Evolutionary conservation across 2,888 invertebrate genomes (phyloP).

Genomic region (Kryphioiulus occultus): DNA sequence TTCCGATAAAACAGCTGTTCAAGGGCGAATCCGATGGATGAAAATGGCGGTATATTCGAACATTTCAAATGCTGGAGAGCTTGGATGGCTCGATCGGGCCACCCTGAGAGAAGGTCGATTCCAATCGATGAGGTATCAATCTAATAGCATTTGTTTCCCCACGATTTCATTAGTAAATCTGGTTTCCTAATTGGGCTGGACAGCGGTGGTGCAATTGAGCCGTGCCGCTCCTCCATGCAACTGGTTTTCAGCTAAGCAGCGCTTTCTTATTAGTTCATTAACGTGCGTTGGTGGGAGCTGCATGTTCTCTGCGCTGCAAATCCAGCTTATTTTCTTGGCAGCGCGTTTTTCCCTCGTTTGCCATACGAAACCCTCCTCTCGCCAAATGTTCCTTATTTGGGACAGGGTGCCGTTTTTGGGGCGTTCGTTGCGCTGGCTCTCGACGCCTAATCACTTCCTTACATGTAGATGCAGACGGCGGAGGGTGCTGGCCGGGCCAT

Average conservation of each 20-base stretch:
- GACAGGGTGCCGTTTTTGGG: conserved; percentile 42
- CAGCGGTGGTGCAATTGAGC: no score
- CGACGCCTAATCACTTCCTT: conserved; percentile 45
- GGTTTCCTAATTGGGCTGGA: background rate
- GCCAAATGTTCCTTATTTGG: conserved; percentile 41
- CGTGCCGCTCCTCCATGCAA: background rate
- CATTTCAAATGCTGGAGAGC: no score
- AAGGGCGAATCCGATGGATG: background rate
- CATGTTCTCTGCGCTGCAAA: background rate
- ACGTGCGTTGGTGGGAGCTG: background rate
- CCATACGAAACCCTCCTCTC: conserved; percentile 44
- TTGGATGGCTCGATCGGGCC: no score
- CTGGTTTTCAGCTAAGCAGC: background rate
- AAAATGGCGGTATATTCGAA: no score
- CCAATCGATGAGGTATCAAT: background rate
- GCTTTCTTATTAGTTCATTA: conserved; percentile 35
- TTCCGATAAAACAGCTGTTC: no score
- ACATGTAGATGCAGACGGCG: conserved; percentile 33
- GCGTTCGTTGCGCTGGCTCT: conserved; percentile 27
- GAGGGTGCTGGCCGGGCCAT: background rate
- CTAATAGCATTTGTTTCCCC: background rate
- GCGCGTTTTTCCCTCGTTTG: background rate
- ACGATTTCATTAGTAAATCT: background rate
- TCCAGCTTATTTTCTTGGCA: background rate
- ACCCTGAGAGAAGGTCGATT: background rate